Percentiles rank a stretch among this genome's conserved stretches.
phyloP scores from a whole-genome alignment of 2,888 invertebrate species.

The Esperia sulphurella region DNA sequence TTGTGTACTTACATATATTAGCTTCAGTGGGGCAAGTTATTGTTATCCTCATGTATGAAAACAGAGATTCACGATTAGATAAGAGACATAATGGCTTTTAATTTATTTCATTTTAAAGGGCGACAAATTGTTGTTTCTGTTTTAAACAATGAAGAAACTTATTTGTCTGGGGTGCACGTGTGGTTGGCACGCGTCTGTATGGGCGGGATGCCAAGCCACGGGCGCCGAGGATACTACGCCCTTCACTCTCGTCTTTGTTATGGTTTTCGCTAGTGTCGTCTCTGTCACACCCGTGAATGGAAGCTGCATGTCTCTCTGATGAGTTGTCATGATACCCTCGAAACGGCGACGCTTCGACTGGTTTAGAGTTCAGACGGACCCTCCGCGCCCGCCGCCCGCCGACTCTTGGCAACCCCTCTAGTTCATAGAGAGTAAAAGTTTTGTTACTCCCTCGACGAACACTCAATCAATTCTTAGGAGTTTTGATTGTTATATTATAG shows the following conservation, averaged over 20 bases:
- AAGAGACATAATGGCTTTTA: no score
- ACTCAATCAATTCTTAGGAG: not conserved
- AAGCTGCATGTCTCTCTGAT: constrained; percentile 18
- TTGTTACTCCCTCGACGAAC: constrained; percentile 14
- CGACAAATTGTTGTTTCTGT: constrained; percentile 32
- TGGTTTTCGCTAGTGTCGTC: constrained; percentile 20
- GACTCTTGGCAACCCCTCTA: constrained; percentile 9
- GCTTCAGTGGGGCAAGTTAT: no score
- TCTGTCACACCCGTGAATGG: constrained; percentile 16
- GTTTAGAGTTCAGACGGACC: not conserved
- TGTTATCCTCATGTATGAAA: no score
- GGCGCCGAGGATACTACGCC: constrained; percentile 34
- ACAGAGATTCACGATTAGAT: no score
- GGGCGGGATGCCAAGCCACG: constrained; percentile 51
- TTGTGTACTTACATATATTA: no score
- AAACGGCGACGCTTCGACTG: constrained; percentile 31
- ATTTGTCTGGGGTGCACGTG: constrained; percentile 45
- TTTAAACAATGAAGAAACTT: no score
- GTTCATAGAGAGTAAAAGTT: constrained; percentile 37
- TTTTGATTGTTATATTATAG: not conserved
- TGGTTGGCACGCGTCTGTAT: constrained; percentile 38
- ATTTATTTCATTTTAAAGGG: not conserved
- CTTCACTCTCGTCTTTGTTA: constrained; percentile 18
- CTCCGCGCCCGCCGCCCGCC: not conserved
- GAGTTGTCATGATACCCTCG: constrained; percentile 22